Conservation (phyloP, 2,888 invertebrate species). For the Hypena proboscidalis region DNA sequence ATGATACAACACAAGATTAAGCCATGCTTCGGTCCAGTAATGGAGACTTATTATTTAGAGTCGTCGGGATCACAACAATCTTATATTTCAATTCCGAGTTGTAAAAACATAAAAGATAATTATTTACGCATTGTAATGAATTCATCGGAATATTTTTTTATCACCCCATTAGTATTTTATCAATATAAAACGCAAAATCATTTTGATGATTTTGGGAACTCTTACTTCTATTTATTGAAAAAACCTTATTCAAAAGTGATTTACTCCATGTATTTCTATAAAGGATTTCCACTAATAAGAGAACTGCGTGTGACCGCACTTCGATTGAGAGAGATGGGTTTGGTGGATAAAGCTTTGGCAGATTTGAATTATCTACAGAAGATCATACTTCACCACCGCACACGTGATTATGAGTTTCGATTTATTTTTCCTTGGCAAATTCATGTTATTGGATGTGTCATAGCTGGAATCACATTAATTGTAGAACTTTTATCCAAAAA, state of each 20-base stretch:
- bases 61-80: slow-evolving; percentile 15
- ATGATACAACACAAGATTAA: slow-evolving; percentile 4
- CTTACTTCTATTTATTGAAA: slow-evolving; percentile 38
- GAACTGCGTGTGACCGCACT: slow-evolving; percentile 44
- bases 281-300: slow-evolving; percentile 60
- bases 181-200: slow-evolving; percentile 46
- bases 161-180: slow-evolving; percentile 48
- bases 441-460: slow-evolving; percentile 40
- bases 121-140: slow-evolving; percentile 49
- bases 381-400: slow-evolving; percentile 29
- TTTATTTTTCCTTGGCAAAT: slow-evolving; percentile 55
- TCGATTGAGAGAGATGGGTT: slow-evolving; percentile 56
- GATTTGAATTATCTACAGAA: slow-evolving; percentile 33
- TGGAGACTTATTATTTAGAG: slow-evolving; percentile 34
- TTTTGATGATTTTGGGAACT: slow-evolving; percentile 45
- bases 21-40: slow-evolving; percentile 25
- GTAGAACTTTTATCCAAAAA: slow-evolving; percentile 36
- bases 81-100: slow-evolving; percentile 11
- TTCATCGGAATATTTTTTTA: slow-evolving; percentile 46
- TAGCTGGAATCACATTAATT: slow-evolving; percentile 42
- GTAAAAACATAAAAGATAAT: slow-evolving; percentile 41
- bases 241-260: slow-evolving; percentile 52
- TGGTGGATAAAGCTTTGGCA: slow-evolving; percentile 40
- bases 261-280: slow-evolving; percentile 60
- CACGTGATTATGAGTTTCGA: slow-evolving; percentile 12